Percentiles rank a stretch among this genome's conserved stretches.
Evolutionary conservation across 2,797 vertebrate species (phyloP).

Genomic region (Galagoides demidoff): DNA sequence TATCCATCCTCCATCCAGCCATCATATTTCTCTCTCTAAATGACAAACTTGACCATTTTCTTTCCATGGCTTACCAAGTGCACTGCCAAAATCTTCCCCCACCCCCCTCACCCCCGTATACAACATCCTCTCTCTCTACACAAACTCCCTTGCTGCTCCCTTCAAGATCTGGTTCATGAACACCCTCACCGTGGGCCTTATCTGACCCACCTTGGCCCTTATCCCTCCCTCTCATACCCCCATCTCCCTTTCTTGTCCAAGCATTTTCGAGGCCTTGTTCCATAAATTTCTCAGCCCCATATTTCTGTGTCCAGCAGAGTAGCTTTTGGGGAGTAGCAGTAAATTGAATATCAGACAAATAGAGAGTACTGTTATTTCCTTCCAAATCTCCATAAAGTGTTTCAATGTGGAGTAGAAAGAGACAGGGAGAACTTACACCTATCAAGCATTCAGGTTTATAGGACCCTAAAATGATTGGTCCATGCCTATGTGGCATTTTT

Average conservation of each 20-base stretch:
- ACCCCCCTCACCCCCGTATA: accelerated
- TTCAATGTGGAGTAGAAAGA: constrained; percentile 13
- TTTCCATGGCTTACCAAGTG: background rate
- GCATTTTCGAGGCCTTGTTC: background rate
- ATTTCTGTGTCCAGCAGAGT: background rate
- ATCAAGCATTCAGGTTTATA: constrained; percentile 34
- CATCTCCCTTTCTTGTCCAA: background rate
- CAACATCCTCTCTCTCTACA: background rate
- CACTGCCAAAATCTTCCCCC: background rate
- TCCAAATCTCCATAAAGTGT: background rate
- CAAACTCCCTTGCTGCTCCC: background rate
- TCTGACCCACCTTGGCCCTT: background rate
- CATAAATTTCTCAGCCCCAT: background rate
- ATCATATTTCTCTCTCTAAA: background rate
- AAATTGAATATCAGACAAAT: background rate
- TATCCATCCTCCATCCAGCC: too few relatives aligned
- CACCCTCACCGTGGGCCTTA: background rate
- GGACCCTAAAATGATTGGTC: constrained; percentile 22
- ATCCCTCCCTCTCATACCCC: background rate
- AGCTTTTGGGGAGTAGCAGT: background rate
- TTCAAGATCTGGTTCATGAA: background rate
- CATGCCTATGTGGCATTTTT: constrained; percentile 46
- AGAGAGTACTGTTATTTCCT: background rate
- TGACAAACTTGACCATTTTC: background rate
- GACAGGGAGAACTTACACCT: background rate